Evolutionary conservation across 2,113 vertebrate species (phyloP).

Genomic region (Hipposideros armiger): DNA sequence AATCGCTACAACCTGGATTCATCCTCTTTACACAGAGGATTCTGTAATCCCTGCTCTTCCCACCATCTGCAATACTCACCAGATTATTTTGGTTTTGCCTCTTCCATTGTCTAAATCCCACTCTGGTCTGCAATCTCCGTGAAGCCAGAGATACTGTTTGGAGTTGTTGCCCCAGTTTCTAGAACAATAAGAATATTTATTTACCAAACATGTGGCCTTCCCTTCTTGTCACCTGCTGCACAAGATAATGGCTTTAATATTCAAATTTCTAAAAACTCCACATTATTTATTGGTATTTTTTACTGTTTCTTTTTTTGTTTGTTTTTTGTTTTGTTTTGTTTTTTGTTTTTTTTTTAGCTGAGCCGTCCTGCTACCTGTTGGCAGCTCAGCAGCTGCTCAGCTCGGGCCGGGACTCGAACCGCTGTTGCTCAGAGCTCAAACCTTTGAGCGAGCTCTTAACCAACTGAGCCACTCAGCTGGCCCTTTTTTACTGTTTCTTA

Average conservation of each 20-base stretch:
- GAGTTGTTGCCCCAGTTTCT: not conserved
- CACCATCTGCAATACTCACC: not conserved
- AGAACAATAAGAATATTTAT: not conserved
- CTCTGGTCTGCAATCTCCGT: not conserved
- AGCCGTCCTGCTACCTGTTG: no score
- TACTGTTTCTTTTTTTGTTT: not conserved
- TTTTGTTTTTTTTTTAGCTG: no score
- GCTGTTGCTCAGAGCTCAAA: no score
- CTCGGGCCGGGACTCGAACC: no score
- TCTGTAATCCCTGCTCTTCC: not conserved
- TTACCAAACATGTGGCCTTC: not conserved
- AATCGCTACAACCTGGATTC: not conserved
- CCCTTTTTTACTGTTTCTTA: not conserved
- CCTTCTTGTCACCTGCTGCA: not conserved
- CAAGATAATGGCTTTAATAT: not conserved
- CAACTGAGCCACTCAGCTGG: no score
- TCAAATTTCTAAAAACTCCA: not conserved
- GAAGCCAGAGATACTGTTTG: not conserved
- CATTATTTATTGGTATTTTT: not conserved
- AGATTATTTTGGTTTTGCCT: not conserved
- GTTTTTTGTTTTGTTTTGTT: conserved; percentile 33
- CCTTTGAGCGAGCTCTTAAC: no score
- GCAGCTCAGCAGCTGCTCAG: no score
- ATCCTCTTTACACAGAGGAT: not conserved
- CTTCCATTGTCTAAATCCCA: fast-evolving